phyloP scores from a whole-genome alignment of 1,140 invertebrate species.

The Cardiocondyla obscurior region DNA sequence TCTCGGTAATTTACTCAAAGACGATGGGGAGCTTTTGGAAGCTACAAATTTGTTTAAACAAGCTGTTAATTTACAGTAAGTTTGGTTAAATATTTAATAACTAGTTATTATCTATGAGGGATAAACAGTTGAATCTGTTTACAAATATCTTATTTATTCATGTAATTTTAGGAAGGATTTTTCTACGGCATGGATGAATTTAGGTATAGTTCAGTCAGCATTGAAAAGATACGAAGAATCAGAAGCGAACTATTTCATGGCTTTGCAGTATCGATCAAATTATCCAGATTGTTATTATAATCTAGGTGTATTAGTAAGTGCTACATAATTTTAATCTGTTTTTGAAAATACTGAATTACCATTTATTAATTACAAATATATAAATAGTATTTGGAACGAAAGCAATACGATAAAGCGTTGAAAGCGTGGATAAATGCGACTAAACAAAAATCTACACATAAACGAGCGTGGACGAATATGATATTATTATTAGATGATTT shows the following conservation, averaged over 20 bases:
- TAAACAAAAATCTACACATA: slow-evolving; percentile 89
- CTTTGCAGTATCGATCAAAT: slow-evolving; percentile 89
- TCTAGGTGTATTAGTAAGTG: slow-evolving; percentile 93
- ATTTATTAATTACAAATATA: slow-evolving; percentile 54
- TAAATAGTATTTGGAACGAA: slow-evolving; percentile 87
- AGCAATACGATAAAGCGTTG: slow-evolving; percentile 86
- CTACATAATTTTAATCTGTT: slow-evolving; percentile 28
- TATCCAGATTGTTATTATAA: slow-evolving; percentile 98
- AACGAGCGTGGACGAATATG: slow-evolving; percentile 95
- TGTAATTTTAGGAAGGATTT: slow-evolving; percentile 89
- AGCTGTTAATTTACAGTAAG: slow-evolving; percentile 90
- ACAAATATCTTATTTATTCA: background rate
- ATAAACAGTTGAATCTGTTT: background rate
- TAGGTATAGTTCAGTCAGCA: slow-evolving; percentile 94
- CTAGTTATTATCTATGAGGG: too few species aligned
- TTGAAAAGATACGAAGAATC: slow-evolving; percentile 89
- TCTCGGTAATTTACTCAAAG: slow-evolving; percentile 95
- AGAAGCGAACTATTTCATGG: slow-evolving; percentile 91
- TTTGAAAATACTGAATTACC: slow-evolving; percentile 14
- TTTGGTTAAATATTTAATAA: slow-evolving; percentile 34
- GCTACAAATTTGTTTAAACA: slow-evolving; percentile 90
- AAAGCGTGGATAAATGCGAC: slow-evolving; percentile 93
- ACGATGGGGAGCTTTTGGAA: slow-evolving; percentile 88
- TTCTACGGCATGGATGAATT: slow-evolving; percentile 98
- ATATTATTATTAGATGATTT: slow-evolving; percentile 94